Evolutionary conservation across 2,797 vertebrate genomes (phyloP).

Genomic region (Pangasius mekongensis): DNA sequence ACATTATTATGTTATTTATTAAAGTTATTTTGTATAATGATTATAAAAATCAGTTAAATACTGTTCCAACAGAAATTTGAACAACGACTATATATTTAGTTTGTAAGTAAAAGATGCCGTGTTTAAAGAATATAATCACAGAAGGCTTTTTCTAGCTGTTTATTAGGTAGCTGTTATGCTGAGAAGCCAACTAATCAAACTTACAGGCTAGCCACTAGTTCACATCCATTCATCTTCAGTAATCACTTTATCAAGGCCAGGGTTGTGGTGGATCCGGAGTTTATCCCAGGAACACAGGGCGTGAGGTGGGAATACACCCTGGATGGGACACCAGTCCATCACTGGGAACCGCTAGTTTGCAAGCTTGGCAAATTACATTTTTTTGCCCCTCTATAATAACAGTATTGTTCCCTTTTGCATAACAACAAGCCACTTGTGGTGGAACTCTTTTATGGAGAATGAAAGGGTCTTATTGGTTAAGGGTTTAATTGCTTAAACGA

Average conservation of each 20-base stretch:
- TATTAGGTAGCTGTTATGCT: neutral
- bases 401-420: neutral
- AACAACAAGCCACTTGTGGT: neutral
- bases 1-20: neutral
- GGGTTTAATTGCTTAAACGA: neutral
- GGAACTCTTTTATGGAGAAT: neutral
- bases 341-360: neutral
- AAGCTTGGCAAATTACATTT: neutral
- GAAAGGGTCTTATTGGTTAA: neutral
- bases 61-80: neutral
- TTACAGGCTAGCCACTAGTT: too few relatives aligned
- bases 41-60: neutral
- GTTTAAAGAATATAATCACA: neutral
- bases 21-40: neutral
- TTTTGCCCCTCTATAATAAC: neutral
- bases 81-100: too few relatives aligned
- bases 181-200: neutral
- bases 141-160: too few relatives aligned
- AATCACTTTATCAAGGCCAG: too few relatives aligned
- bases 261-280: too few relatives aligned
- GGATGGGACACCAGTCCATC: neutral
- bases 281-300: too few relatives aligned
- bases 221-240: too few relatives aligned
- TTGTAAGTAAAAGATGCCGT: neutral
- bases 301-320: too few relatives aligned